phyloP scores from a whole-genome alignment of 2,797 vertebrate species.

The Philypnodon macrostomus region DNA sequence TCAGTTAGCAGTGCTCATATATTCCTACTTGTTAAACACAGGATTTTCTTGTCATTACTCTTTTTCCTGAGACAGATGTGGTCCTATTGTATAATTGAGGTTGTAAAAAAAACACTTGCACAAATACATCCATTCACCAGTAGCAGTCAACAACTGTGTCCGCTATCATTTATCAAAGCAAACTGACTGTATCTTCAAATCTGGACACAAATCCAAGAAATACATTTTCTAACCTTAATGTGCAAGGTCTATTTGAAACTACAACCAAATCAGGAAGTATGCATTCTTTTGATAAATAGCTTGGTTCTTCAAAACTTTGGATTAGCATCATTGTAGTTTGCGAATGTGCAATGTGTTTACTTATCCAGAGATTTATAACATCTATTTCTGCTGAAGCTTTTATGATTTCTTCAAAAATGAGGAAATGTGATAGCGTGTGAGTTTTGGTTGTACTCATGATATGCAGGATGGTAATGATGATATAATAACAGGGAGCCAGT shows the following conservation, averaged over 20 bases:
- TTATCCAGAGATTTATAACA: background rate
- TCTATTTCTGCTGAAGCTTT: constrained; percentile 16
- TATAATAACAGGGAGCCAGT: constrained; percentile 32
- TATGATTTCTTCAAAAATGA: constrained; percentile 13
- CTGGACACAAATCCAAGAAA: constrained; percentile 2
- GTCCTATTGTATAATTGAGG: constrained; percentile 18
- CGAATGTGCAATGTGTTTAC: too few relatives aligned
- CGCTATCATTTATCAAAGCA: constrained; percentile 27
- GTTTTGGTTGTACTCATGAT: constrained; percentile 29
- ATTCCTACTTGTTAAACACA: constrained; percentile 28
- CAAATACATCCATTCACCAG: constrained; percentile 16
- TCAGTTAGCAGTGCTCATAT: constrained; percentile 38
- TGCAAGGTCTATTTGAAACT: background rate
- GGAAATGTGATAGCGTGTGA: constrained; percentile 26
- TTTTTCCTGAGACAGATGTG: constrained; percentile 21
- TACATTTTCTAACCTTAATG: constrained; percentile 1
- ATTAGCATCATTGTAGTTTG: too few relatives aligned
- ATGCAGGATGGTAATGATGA: constrained; percentile 30
- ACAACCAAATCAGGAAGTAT: constrained; percentile 5
- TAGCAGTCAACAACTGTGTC: constrained; percentile 9
- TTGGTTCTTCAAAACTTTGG: too few relatives aligned
- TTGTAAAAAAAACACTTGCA: constrained; percentile 14
- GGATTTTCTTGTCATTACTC: constrained; percentile 20
- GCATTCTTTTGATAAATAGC: constrained; percentile 30
- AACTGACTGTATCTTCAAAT: constrained; percentile 10